Base-by-base conservation (phyloP, 1,140 invertebrate genomes). In the Ceratina calcarata region DNA sequence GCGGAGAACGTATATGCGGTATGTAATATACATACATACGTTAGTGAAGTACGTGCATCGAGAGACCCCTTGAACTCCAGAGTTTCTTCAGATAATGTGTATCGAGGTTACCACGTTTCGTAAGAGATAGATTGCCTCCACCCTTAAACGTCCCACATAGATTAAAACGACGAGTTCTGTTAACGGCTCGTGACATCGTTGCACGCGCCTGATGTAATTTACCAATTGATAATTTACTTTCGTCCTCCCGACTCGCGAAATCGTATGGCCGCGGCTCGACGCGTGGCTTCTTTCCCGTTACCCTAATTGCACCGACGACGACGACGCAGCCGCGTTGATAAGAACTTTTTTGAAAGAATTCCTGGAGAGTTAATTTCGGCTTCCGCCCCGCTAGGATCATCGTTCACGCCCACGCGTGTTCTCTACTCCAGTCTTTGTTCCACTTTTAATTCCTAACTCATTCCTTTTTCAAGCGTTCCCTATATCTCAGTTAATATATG, bases 91-190 rank as follows among this genome's bases (percentile, higher is more conserved):
- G 85, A 86, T 86, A 86, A 62, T 70, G 66, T 71, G 53, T 86
- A 86, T 86, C 85, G 84, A 83, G 84, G 85, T 86, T 86, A 86
- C 60, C 62, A 72, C 32, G 70, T 86, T 86, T 86, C 85, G 85
- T 83, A 86, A 86, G 73, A 86, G 84, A 86, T 69, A 73, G 64
- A 86, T 86, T 80, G 69, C 83, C 80, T 85, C 62, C 72, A 86
- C 67, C 83, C 84, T 72, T 75, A 78, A 27, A 81, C 80, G 83
- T 84, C 65, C 83, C 70, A 85, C 82, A 85, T 85, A 84, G 78
- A 84, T 84, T 65, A 66, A 57, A 51, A 24, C 20, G 24, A 49
- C 77, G 57, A 45, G 37, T 60, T 66, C 67, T 69, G 67, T 57
- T 22, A 66, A 79, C 32, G 53, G 18, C 69, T 79, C 53, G 61